Evolutionary conservation across 35 echinoderm and acorn worm species (phyloP).

Genomic region (Stichopus chloronotus): DNA sequence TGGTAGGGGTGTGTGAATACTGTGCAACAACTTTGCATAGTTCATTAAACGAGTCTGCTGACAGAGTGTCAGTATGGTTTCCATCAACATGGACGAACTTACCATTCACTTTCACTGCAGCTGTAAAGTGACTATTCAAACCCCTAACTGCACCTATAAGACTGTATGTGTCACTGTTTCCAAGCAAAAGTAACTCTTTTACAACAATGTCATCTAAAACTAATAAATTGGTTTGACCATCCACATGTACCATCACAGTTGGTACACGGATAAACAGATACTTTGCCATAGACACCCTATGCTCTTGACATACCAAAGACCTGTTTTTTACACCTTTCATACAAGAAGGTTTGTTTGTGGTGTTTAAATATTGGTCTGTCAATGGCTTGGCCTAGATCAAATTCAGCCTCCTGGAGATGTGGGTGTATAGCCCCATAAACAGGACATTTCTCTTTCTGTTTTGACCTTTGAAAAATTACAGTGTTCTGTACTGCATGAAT

Average conservation of each 20-base stretch:
- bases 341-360: too few relatives aligned
- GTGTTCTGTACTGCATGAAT: neutral
- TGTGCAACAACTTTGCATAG: neutral
- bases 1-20: too few relatives aligned
- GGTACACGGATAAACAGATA: conserved; percentile 14
- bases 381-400: neutral
- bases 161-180: too few relatives aligned
- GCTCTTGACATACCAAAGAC: neutral
- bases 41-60: conserved; percentile 7
- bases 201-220: too few relatives aligned
- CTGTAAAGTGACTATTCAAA: too few relatives aligned
- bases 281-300: neutral
- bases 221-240: too few relatives aligned
- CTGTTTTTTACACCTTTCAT: neutral
- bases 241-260: neutral
- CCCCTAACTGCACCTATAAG: too few relatives aligned
- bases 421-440: neutral
- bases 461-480: neutral
- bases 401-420: conserved; percentile 20
- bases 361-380: neutral
- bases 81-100: neutral
- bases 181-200: too few relatives aligned
- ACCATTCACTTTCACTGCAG: too few relatives aligned
- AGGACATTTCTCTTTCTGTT: conserved; percentile 1
- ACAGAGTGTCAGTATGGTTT: neutral